Evolutionary conservation across 2,797 vertebrate genomes (phyloP), one percentile per base, ranked within the genome.

Genomic region (Rhodeus uyekii): DNA sequence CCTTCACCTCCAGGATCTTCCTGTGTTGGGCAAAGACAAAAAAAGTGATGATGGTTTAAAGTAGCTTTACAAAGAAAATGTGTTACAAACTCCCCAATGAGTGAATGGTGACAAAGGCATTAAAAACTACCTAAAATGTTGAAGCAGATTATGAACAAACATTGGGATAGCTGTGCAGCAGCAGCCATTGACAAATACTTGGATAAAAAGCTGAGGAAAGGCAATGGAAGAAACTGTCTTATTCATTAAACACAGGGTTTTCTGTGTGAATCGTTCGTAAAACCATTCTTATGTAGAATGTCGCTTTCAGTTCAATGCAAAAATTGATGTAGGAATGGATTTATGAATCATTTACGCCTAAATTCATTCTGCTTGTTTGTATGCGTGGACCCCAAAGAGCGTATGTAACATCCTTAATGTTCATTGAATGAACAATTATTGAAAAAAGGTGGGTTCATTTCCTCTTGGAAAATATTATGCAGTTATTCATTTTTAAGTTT

Each of bases 1-100:
- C 93, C 90, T 95, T 95, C 82, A 96, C 95, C 58, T 96, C 95
- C 68, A 96, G 87, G 87, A 95, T 86, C 89, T 95, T 96, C 95
- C 96, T 96, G 82, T 55, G 36, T 8, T 78, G 48, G 53, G 65
- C 48, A 68, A 46, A 88, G 67, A 83, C 6, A 81, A 44, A 81
- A 4, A 1, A 4, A 16, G n/a, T 60, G n/a, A n/a, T 60, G 55
- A 60, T 27, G 55, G 5, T 2, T 19, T 29, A 61, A 44, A 24
- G 32, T 10, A 74, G 34, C 4, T 74, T 36, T 53, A 36, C 48
- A 55, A 72, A 53, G 8, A 72, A 22, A 7, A 5, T 14, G 29
- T n/a, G 32, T 64, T 10, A 64, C 32, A 64, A 22, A 19, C 18
- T 55, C 4, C 13, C 55, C 3, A 60, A 5, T 48, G 39, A 29